phyloP scores from a whole-genome alignment of 2,888 invertebrate genomes.

The Margaritifera margaritifera region DNA sequence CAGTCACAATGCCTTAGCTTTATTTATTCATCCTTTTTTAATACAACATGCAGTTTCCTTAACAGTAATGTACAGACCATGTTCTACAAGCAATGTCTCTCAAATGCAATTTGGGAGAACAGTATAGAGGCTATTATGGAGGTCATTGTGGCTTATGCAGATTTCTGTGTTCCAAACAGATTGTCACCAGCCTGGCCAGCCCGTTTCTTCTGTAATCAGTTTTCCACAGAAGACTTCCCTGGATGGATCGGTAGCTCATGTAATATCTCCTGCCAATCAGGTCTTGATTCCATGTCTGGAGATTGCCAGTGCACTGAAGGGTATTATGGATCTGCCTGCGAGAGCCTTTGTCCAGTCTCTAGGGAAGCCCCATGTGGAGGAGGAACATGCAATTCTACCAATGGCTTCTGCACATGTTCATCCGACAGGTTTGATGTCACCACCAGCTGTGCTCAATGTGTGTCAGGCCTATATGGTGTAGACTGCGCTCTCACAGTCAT shows the following conservation, averaged over 20 bases:
- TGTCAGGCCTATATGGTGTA: conserved; percentile 35
- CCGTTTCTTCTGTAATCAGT: conserved; percentile 21
- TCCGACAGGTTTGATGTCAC: conserved; percentile 47
- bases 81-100: conserved; percentile 23
- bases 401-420: conserved; percentile 46
- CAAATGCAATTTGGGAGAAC: conserved; percentile 7
- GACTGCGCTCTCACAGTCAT: conserved; percentile 28
- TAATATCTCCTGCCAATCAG: conserved; percentile 40
- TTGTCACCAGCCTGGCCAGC: conserved; percentile 16
- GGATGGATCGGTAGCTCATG: conserved; percentile 38
- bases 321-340: conserved; percentile 42
- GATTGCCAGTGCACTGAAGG: conserved; percentile 44
- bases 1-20: conserved; percentile 3
- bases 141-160: conserved; percentile 17
- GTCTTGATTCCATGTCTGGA: conserved; percentile 21
- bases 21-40: conserved; percentile 15
- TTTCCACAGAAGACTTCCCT: conserved; percentile 17
- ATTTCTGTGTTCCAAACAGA: conserved; percentile 7
- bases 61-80: conserved; percentile 10
- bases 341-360: conserved; percentile 46
- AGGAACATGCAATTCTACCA: conserved; percentile 38
- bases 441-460: conserved; percentile 26
- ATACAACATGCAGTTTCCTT: conserved; percentile 15
- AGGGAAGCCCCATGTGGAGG: conserved; percentile 45
- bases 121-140: conserved; percentile 19